Percentiles rank a stretch among this genome's conserved stretches.
These are phyloP conservation scores for Taenioides sp. DNA, from an alignment of 2,797 vertebrate species.

Conservation along the genomic window DNA sequence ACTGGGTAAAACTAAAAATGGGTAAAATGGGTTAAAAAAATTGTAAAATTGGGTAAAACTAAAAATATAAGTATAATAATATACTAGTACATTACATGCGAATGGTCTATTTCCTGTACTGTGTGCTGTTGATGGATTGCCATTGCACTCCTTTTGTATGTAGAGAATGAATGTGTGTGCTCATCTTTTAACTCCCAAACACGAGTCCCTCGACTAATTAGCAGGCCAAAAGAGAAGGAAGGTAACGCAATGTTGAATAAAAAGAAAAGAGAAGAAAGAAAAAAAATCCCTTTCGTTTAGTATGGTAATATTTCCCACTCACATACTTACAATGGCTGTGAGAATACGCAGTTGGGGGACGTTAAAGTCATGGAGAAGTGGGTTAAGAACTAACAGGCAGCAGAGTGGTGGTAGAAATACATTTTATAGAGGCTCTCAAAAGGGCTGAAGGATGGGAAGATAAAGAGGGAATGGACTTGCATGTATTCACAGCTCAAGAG, in stretches of 20 bases:
- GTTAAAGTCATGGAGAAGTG: constrained; percentile 38
- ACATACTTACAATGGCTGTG: constrained; percentile 68
- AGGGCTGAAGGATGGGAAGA: constrained; percentile 43
- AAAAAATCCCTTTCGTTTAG: constrained; percentile 71
- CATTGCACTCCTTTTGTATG: constrained; percentile 69
- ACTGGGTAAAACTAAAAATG: neutral
- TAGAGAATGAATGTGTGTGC: constrained; percentile 59
- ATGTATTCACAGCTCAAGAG: neutral
- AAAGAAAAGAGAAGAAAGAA: constrained; percentile 68
- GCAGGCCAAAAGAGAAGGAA: constrained; percentile 69
- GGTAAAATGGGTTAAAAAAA: neutral
- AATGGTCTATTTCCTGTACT: constrained; percentile 18
- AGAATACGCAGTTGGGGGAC: constrained; percentile 64
- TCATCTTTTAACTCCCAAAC: constrained; percentile 72
- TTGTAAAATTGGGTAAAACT: neutral
- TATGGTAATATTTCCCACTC: constrained; percentile 78
- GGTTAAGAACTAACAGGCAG: constrained; percentile 42
- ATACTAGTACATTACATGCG: neutral
- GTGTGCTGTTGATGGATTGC: constrained; percentile 46
- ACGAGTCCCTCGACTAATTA: constrained; percentile 74
- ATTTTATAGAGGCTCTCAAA: constrained; percentile 42
- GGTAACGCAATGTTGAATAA: constrained; percentile 67
- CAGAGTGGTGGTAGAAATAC: constrained; percentile 49
- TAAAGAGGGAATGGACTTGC: constrained; percentile 16
- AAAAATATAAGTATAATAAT: neutral